Conservation (phyloP, 2,113 vertebrate species). For the Herpailurus yagouaroundi region DNA sequence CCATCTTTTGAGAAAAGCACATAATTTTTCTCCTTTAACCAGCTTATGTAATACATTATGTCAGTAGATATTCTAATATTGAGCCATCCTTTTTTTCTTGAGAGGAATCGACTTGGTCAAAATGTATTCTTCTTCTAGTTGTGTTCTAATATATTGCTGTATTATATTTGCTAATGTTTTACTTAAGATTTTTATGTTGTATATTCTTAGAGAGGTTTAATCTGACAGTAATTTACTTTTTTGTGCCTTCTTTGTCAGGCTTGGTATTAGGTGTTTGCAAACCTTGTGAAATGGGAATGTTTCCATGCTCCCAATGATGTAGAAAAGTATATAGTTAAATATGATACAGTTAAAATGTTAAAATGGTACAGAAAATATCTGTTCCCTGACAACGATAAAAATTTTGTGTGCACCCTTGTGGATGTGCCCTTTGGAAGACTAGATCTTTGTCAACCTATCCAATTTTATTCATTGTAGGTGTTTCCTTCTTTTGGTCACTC, state of each 20-base stretch:
- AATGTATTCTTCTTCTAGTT: neutral
- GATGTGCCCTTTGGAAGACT: neutral
- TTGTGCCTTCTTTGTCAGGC: neutral
- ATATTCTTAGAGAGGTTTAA: neutral
- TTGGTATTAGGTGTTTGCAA: conserved; percentile 18
- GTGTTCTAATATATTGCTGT: neutral
- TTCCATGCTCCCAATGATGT: neutral
- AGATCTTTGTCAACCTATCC: conserved; percentile 14
- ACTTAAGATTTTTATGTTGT: conserved; percentile 26
- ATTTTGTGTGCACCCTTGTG: neutral
- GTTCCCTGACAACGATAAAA: conserved; percentile 40
- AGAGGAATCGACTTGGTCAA: neutral
- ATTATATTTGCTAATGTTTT: conserved; percentile 42
- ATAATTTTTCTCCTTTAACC: conserved; percentile 31
- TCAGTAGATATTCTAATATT: conserved; percentile 33
- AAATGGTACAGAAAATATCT: conserved; percentile 1
- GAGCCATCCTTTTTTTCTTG: neutral
- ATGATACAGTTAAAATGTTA: neutral
- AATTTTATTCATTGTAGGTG: neutral
- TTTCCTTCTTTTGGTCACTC: conserved; percentile 27
- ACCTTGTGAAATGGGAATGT: neutral
- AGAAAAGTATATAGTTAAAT: conserved; percentile 29
- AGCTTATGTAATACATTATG: conserved; percentile 37
- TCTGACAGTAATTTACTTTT: conserved; percentile 20
- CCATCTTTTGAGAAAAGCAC: conserved; percentile 46